Evolutionary conservation across 2,797 vertebrate genomes (phyloP).

Genomic region (Pseudotriccus pelzelni): DNA sequence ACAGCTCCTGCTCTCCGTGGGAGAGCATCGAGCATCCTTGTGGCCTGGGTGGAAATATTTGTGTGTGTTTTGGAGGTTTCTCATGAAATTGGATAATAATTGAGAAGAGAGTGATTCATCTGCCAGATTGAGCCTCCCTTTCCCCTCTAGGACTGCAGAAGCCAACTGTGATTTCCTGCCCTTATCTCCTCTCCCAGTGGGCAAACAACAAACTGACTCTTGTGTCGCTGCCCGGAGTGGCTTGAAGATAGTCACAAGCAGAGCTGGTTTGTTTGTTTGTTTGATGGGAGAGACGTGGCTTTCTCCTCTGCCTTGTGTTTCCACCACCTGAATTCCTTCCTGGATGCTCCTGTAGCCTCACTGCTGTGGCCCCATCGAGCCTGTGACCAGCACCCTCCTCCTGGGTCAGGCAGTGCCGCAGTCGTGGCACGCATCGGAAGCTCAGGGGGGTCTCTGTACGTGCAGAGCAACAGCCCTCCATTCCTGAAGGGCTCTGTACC

Average conservation of each 20-base stretch:
- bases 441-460: not conserved
- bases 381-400: not conserved
- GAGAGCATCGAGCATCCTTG: fast-evolving
- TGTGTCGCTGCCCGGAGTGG: not conserved
- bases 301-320: not conserved
- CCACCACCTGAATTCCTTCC: fast-evolving
- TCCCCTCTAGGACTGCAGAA: not conserved
- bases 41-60: not conserved
- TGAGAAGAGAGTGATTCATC: slow-evolving; percentile 1
- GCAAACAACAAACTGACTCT: slow-evolving; percentile 25
- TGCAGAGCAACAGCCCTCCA: not conserved
- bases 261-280: not conserved
- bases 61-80: not conserved
- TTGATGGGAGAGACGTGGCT: not conserved
- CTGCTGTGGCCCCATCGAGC: fast-evolving
- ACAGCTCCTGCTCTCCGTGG: not conserved
- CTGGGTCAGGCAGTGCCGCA: fast-evolving
- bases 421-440: fast-evolving
- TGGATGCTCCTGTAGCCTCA: not conserved
- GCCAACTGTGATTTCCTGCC: not conserved
- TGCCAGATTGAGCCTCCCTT: not conserved
- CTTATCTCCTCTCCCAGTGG: not conserved
- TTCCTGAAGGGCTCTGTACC: not conserved
- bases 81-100: not conserved
- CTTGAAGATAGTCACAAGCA: not conserved